Base-by-base conservation (phyloP, 2,113 vertebrate genomes). In the Abramis brama region DNA sequence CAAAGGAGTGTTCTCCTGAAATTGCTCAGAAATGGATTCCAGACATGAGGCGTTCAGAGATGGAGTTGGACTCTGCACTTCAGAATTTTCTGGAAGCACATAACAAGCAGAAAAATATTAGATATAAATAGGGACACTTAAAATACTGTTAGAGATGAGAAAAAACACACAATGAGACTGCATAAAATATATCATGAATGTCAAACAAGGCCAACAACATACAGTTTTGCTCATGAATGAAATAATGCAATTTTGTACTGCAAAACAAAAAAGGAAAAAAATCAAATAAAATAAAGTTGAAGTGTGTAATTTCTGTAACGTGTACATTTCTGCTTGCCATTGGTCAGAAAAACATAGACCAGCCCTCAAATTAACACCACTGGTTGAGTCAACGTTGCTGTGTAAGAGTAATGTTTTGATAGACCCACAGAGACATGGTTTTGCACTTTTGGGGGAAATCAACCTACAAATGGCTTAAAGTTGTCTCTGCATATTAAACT, bases 11-110 rank as follows among this genome's bases (percentile, higher is more conserved):
- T 70, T 91, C 80, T 94, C 94, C 82, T 75, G 92, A 87, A 93
- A 79, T 90, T 97, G 96, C 91, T 97, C 97, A 5, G 93, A 92
- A 80, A 95, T 96, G 30, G 95, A 95, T 91, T 95, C 95, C 91
- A 97, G 94, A 71, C 33, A 73, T 25, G 81, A 73, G 91, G 93
- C 93, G 91, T 93, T 93, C 89, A 94, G 94, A 85, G 94, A 94
- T 84, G 94, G 91, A 88, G 90, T 87, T 79, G 95, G 92, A 93
- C 91, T 94, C 92, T 94, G 96, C 50, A 90, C 80, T 30, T 94
- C 92, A 89, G 89, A 91, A 92, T 86, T 36, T 9, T 94, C 97
- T 99, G 93, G 6, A 71, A 30, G 59, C 10, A 84, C 77, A 75
- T 64, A 23, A 76, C 11, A 87, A 82, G 52, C 27, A 84, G 71